These are phyloP conservation scores for Xenopus borealis DNA, from an alignment of 2,113 vertebrate species.

Conservation along the genomic window DNA sequence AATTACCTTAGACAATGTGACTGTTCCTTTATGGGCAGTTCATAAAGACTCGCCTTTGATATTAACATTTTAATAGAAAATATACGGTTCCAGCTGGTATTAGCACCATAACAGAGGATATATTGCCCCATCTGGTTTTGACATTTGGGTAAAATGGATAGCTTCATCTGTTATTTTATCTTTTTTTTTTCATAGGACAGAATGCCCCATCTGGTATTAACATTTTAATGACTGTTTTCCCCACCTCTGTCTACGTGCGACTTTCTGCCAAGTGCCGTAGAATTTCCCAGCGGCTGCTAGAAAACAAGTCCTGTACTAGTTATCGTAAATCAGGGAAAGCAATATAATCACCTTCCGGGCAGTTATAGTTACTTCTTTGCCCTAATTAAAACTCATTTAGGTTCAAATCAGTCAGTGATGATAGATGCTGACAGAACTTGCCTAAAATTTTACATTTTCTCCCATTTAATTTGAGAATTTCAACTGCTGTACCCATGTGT, in stretches of 20 bases:
- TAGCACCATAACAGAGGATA: not conserved
- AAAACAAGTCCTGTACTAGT: not conserved
- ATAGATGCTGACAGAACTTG: no score
- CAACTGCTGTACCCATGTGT: no score
- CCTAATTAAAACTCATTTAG: no score
- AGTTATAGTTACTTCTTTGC: no score
- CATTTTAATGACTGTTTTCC: constrained; percentile 15
- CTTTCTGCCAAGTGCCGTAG: not conserved
- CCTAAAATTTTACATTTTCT: no score
- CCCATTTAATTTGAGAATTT: no score
- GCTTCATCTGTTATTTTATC: constrained; percentile 5
- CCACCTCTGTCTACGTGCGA: not conserved
- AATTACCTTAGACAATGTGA: constrained; percentile 1
- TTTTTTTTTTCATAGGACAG: constrained; percentile 5
- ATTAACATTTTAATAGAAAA: constrained; percentile 14
- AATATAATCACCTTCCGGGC: not conserved
- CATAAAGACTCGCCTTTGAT: not conserved
- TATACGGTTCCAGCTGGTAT: constrained; percentile 24
- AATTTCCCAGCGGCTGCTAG: not conserved
- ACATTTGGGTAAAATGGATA: not conserved
- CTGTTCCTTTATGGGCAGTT: not conserved
- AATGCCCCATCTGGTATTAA: constrained; percentile 28
- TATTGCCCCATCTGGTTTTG: constrained; percentile 31
- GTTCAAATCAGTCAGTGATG: no score
- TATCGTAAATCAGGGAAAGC: not conserved